A percentile compares a stretch with the other conserved stretches of the same genome.
Evolutionary conservation across 30 jellyfish, hydroid and myxozoan genomes (phyloP).

Genomic region (Hydractinia echinata): DNA sequence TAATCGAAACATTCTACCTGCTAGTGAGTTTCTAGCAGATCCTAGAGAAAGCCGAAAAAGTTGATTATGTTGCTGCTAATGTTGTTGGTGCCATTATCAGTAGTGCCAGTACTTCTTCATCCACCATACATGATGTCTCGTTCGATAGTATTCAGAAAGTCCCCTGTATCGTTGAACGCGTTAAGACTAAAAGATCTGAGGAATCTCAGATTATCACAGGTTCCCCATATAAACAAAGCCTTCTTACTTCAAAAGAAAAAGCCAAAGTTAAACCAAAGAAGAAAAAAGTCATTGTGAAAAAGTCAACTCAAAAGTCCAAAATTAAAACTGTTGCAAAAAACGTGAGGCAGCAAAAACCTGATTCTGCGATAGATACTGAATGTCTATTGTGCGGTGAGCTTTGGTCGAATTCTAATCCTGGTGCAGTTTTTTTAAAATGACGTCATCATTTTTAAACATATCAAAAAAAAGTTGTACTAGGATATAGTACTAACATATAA

Average conservation of each 20-base stretch:
- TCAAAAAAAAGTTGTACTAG: no score
- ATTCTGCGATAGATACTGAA: background rate
- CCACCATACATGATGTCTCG: background rate
- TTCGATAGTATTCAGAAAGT: constrained; percentile 21
- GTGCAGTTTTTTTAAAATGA: constrained; percentile 21
- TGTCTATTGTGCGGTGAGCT: constrained; percentile 9
- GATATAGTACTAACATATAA: background rate
- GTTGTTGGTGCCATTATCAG: no score
- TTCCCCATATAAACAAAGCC: constrained; percentile 18
- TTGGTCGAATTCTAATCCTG: constrained; percentile 13
- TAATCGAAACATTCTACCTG: constrained; percentile 34
- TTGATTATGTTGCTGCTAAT: no score
- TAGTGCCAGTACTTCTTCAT: background rate
- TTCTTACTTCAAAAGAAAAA: constrained; percentile 12
- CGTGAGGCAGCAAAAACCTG: no score
- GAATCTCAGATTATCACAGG: constrained; percentile 30
- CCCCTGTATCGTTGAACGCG: constrained; percentile 19
- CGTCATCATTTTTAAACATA: no score
- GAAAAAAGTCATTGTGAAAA: background rate
- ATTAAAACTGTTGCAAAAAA: no score
- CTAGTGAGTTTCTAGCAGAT: background rate
- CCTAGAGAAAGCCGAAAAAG: constrained; percentile 19
- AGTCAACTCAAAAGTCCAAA: no score
- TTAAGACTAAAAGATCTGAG: constrained; percentile 14
- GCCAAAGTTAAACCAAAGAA: no score